phyloP scores from a whole-genome alignment of 2,888 invertebrate genomes.

The Platycheirus albimanus region DNA sequence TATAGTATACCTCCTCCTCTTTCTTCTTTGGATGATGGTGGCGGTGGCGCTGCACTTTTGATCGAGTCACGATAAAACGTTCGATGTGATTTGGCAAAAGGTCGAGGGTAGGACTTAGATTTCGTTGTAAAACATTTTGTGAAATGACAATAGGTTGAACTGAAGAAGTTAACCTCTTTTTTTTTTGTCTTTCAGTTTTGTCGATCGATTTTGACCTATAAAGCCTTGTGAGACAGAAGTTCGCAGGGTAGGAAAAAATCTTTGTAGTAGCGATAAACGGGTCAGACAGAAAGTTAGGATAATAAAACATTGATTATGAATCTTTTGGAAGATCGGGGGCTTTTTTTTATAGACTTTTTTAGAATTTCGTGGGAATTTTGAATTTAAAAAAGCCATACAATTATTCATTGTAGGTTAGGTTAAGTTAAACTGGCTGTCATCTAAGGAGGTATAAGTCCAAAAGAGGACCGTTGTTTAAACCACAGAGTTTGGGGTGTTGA shows the following conservation, averaged over 20 bases:
- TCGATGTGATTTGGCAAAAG: slow-evolving; percentile 72
- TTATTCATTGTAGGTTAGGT: too few relatives aligned
- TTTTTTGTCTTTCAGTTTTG: too few relatives aligned
- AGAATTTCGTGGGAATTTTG: too few relatives aligned
- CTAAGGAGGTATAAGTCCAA: too few relatives aligned
- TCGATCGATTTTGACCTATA: slow-evolving; percentile 58
- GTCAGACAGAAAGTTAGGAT: slow-evolving; percentile 4
- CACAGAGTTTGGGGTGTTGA: too few relatives aligned
- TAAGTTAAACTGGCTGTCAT: too few relatives aligned
- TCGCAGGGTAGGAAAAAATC: slow-evolving; percentile 19
- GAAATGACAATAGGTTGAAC: slow-evolving; percentile 70
- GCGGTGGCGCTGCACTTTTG: slow-evolving; percentile 71
- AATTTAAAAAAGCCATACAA: too few relatives aligned
- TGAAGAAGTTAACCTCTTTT: slow-evolving; percentile 33
- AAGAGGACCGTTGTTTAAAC: too few relatives aligned
- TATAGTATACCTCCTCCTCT: slow-evolving; percentile 17
- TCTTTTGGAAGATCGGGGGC: slow-evolving; percentile 6
- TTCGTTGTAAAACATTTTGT: slow-evolving; percentile 72
- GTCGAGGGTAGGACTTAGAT: slow-evolving; percentile 67
- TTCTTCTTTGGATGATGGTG: too few relatives aligned
- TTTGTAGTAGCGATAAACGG: slow-evolving; percentile 32
- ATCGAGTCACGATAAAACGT: slow-evolving; percentile 73
- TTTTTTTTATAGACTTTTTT: too few relatives aligned
- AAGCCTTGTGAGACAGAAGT: slow-evolving; percentile 26
- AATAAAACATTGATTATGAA: slow-evolving; percentile 19